Evolutionary conservation across 2,888 invertebrate species (phyloP), one percentile per base, ranked within the genome.

Genomic region (Coleophora flavipennella): DNA sequence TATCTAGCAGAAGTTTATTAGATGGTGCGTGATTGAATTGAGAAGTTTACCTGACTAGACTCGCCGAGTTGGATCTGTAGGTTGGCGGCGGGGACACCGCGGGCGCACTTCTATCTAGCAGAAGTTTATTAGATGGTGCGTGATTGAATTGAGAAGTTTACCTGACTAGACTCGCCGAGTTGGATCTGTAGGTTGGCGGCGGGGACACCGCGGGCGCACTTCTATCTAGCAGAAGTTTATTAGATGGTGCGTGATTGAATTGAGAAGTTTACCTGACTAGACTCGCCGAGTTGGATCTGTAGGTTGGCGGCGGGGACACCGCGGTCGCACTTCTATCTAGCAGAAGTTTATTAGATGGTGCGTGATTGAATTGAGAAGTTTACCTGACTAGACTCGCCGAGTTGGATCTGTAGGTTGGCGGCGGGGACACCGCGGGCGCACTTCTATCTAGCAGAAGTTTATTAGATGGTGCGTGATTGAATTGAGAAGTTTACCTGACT

Each of bases 151-250:
- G 14, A 6, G 7, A 25, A 36, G 12, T 8, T 20, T 20, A 20
- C 20, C 20, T 20, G 20, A 88, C 67, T 50, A 88, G 67, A 62
- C 89, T 91, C 50, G 92, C 91, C 41, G 90, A 88, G 66, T 92
- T 91, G 49, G 93, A 93, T 60, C 93, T 86, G 79, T 94, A 94
- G 25, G 94, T 93, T 41, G 94, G 94, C 33, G 94, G 94, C 33
- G 94, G 94, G 33, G 94, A 93, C 26, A 20, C 20, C 20, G 20
- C 20, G 3, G 20, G 20, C 20, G 6, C 20, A 20, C 20, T 20
- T 20, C 20, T 20, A 20, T 20, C n/a, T n/a, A n/a, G n/a, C n/a
- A n/a, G n/a, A n/a, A n/a, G 8, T 13, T 31, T 12, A 13, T 13
- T 13, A 33, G 33, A 12, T 13, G 12, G 33, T 13, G 13, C 14